Conservation (phyloP, 2,888 invertebrate genomes). For the Spicauda simplicius region DNA sequence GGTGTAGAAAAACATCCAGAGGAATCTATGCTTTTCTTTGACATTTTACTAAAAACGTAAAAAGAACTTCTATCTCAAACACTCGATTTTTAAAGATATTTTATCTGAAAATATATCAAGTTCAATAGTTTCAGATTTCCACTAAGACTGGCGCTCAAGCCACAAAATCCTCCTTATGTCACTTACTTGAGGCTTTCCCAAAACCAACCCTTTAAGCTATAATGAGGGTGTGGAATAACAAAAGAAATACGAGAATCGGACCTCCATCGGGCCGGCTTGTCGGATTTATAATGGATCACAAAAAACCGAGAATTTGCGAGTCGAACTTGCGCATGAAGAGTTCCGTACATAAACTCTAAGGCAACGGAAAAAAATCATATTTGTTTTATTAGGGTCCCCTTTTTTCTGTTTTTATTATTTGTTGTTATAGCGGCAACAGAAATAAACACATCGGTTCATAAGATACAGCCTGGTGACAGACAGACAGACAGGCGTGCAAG, state of each 20-base stretch:
- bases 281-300: slow-evolving; percentile 37
- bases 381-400: no score
- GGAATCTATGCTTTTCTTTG: no score
- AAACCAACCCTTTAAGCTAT: slow-evolving; percentile 32
- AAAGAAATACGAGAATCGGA: slow-evolving; percentile 38
- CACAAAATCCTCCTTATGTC: slow-evolving; percentile 30
- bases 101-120: background rate
- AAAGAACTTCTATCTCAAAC: background rate
- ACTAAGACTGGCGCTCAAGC: slow-evolving; percentile 5
- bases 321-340: no score
- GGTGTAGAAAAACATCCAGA: no score
- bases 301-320: no score
- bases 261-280: slow-evolving; percentile 38
- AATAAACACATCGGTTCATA: no score
- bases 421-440: no score
- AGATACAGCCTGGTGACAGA: no score
- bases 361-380: no score
- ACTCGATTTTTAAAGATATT: background rate
- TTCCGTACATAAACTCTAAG: no score
- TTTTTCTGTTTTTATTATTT: no score
- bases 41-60: background rate
- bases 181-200: slow-evolving; percentile 19
- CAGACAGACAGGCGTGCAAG: no score
- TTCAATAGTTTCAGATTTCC: slow-evolving; percentile 21
- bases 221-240: slow-evolving; percentile 39